Evolutionary conservation across 2,888 invertebrate species (phyloP).

Genomic region (Stratiomys singularior): DNA sequence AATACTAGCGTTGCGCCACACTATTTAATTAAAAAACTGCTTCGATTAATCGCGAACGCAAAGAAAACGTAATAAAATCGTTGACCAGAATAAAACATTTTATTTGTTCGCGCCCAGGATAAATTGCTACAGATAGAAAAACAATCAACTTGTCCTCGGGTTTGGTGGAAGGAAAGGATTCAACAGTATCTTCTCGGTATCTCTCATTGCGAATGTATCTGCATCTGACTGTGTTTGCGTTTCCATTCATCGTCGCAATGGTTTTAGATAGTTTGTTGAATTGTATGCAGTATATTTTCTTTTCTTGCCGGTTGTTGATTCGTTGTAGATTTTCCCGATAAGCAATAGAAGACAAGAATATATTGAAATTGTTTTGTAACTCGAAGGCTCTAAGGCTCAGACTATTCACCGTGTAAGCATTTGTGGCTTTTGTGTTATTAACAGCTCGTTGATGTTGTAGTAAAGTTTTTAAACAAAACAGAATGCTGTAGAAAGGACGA

Average conservation of each 20-base stretch:
- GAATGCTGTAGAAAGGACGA: no score
- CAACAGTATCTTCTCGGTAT: not conserved
- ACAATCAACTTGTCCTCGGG: slow-evolving; percentile 36
- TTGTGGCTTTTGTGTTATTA: slow-evolving; percentile 7
- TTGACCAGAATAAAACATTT: slow-evolving; percentile 50
- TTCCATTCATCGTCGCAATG: not conserved
- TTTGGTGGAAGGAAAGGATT: slow-evolving; percentile 1
- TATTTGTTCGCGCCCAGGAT: slow-evolving; percentile 20
- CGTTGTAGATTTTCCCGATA: not conserved
- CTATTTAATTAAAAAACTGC: slow-evolving; percentile 47
- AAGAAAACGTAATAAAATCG: slow-evolving; percentile 50
- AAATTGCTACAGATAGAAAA: slow-evolving; percentile 43
- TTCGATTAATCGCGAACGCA: slow-evolving; percentile 51
- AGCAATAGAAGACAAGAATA: not conserved
- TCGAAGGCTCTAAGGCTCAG: not conserved
- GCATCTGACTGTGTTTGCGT: not conserved
- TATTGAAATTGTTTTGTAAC: slow-evolving; percentile 17
- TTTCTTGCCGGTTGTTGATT: not conserved
- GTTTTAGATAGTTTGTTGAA: not conserved
- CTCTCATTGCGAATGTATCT: not conserved
- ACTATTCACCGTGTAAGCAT: not conserved
- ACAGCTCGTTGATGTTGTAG: not conserved
- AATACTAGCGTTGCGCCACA: slow-evolving; percentile 8
- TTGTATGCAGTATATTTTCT: not conserved
- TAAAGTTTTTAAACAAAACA: no score